Conservation (phyloP, 2,797 vertebrate species). For the Melanotaenia parkinsoni region DNA sequence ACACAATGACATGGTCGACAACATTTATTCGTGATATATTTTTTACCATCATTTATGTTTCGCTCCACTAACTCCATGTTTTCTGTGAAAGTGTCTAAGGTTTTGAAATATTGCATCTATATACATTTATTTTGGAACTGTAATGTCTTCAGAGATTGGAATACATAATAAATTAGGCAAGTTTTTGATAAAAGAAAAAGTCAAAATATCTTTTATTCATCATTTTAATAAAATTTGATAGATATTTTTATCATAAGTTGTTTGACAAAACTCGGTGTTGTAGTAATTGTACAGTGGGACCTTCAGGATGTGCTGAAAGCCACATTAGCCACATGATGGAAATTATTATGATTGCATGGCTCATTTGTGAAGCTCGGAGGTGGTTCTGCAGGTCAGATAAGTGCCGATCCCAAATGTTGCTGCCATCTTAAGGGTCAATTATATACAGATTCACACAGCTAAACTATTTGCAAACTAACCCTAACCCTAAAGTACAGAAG, state of each 20-base stretch:
- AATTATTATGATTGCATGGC: no score
- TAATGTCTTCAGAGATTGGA: no score
- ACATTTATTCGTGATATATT: constrained; percentile 30
- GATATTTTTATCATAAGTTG: no score
- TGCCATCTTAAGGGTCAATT: no score
- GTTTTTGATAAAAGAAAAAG: background rate
- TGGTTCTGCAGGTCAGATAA: no score
- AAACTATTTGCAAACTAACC: no score
- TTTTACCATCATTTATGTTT: constrained; percentile 30
- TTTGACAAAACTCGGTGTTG: background rate
- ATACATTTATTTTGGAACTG: background rate
- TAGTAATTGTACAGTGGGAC: background rate
- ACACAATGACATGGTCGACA: background rate
- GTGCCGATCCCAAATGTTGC: no score
- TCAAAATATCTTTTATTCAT: background rate
- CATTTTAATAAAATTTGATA: background rate
- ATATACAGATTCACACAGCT: no score
- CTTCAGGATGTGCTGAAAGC: background rate
- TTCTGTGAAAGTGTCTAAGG: constrained; percentile 11
- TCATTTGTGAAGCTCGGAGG: no score
- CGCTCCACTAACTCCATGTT: constrained; percentile 3
- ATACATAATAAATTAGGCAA: background rate
- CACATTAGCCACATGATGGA: no score
- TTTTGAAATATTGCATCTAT: constrained; percentile 1
- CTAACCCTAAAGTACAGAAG: no score